Evolutionary conservation across 2,888 invertebrate species (phyloP).

Genomic region (Mayetiola destructor): DNA sequence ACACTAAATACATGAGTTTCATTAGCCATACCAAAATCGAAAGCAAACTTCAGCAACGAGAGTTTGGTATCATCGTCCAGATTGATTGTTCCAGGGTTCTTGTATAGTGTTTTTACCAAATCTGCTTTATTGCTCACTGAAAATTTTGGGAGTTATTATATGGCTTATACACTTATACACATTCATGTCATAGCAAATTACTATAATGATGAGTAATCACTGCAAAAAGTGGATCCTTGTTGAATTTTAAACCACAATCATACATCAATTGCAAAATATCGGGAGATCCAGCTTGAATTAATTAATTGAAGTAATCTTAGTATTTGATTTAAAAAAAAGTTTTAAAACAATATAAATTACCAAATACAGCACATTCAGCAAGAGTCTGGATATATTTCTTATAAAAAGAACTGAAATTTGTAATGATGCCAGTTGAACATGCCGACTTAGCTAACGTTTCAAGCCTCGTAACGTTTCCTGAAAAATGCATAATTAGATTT

Average conservation of each 20-base stretch:
- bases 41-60: not conserved
- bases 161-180: too few species aligned
- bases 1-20: not conserved
- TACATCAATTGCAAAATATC: not conserved
- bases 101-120: not conserved
- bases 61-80: not conserved
- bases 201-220: not conserved
- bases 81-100: not conserved
- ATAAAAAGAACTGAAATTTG: not conserved
- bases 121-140: not conserved
- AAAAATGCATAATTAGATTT: not conserved
- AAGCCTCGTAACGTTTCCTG: not conserved
- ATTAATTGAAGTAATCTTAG: not conserved
- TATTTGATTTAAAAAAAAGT: not conserved
- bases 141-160: too few species aligned
- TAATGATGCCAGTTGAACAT: not conserved
- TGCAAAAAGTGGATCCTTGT: not conserved
- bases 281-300: not conserved
- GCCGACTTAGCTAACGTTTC: constrained; percentile 1
- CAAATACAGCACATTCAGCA: not conserved
- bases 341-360: not conserved
- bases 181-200: too few species aligned
- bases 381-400: constrained; percentile 1
- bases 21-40: not conserved
- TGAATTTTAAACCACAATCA: not conserved